Percentiles rank a stretch among this genome's conserved stretches.
Conservation (phyloP, 2,113 vertebrate species). For the Syrmaticus mikado region DNA sequence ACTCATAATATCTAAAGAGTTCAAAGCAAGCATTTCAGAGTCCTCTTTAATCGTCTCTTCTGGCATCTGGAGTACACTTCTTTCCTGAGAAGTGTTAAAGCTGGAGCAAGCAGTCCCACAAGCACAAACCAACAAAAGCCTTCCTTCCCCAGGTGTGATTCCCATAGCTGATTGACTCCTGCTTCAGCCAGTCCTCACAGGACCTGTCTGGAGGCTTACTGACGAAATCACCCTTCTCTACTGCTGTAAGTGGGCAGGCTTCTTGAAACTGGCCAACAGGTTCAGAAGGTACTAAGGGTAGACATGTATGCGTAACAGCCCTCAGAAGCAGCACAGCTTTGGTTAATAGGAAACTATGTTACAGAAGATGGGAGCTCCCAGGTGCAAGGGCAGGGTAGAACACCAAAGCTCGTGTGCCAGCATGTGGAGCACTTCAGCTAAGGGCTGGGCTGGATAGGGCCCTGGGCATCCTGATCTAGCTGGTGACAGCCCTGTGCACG, state of each 20-base stretch:
- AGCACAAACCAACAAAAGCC: background rate
- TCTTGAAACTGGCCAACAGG: background rate
- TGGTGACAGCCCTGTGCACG: background rate
- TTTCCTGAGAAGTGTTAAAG: conserved; percentile 4
- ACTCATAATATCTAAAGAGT: background rate
- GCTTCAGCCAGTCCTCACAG: background rate
- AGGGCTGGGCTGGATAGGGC: background rate
- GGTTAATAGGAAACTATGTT: too few species aligned
- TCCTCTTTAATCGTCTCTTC: background rate
- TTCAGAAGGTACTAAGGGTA: background rate
- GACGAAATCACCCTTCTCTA: background rate
- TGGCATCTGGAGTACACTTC: conserved; percentile 27
- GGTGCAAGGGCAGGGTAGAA: background rate
- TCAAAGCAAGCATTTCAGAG: conserved; percentile 36
- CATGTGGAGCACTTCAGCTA: background rate
- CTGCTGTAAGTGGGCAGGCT: background rate
- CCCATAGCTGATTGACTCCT: background rate
- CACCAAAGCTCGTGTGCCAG: background rate
- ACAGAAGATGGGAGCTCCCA: background rate
- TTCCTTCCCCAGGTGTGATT: background rate
- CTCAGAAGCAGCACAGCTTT: too few species aligned
- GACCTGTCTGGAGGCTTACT: background rate
- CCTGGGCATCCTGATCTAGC: background rate
- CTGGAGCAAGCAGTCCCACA: conserved; percentile 21
- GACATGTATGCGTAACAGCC: background rate